These are phyloP conservation scores for Antechinus flavipes DNA, from an alignment of 2,113 vertebrate species.

Conservation along the genomic window DNA sequence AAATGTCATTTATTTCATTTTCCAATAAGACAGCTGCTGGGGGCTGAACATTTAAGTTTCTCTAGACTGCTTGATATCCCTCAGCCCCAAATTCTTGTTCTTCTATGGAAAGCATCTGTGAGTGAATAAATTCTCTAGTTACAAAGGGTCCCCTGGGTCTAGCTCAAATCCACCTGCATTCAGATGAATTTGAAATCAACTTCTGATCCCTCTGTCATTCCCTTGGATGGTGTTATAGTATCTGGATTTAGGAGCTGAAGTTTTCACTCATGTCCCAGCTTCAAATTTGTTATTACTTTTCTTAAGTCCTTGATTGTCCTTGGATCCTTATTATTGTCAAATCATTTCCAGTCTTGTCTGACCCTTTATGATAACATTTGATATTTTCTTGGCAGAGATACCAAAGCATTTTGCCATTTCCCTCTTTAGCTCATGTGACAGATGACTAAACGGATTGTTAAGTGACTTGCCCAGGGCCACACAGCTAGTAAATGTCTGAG, in stretches of 20 bases:
- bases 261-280: background rate
- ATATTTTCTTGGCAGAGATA: background rate
- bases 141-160: background rate
- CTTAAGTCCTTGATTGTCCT: background rate
- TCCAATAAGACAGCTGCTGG: background rate
- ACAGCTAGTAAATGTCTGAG: background rate
- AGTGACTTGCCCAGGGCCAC: background rate
- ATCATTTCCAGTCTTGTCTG: background rate
- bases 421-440: background rate
- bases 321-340: background rate
- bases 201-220: background rate
- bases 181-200: background rate
- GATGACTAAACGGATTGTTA: background rate
- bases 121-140: background rate
- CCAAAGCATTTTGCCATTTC: background rate
- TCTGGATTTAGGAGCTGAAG: background rate
- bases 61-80: background rate
- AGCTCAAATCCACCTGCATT: background rate
- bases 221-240: background rate
- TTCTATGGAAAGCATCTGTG: background rate
- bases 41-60: background rate
- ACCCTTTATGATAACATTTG: background rate
- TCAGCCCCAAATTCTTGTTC: background rate
- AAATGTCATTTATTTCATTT: constrained; percentile 14
- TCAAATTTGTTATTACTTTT: background rate